These are phyloP conservation scores for Isoperla grammatica DNA, from an alignment of 2,888 invertebrate species.

Conservation along the genomic window DNA sequence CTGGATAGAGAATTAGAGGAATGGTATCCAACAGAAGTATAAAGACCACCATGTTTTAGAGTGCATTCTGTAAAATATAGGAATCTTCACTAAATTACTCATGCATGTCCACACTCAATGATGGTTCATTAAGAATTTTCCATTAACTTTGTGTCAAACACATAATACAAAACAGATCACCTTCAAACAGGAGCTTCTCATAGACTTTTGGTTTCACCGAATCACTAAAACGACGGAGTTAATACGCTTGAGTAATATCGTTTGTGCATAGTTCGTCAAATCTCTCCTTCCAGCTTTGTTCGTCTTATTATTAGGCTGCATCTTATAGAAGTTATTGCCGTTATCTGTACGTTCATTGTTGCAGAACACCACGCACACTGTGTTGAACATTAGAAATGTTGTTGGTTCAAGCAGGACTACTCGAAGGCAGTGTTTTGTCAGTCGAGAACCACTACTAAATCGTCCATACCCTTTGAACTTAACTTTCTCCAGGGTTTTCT, in stretches of 20 bases:
- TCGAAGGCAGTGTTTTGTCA: constrained; percentile 37
- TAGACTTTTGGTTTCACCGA: constrained; percentile 7
- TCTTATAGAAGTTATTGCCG: constrained; percentile 29
- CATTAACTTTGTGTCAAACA: constrained; percentile 15
- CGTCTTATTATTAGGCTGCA: constrained; percentile 7
- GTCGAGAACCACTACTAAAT: constrained; percentile 46
- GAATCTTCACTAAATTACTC: constrained; percentile 9
- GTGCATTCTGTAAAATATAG: constrained; percentile 26
- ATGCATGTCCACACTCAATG: neutral
- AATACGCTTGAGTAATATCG: constrained; percentile 21
- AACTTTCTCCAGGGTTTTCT: constrained; percentile 76
- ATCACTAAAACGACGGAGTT: constrained; percentile 10
- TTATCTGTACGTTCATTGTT: too few relatives aligned
- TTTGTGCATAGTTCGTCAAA: constrained; percentile 21
- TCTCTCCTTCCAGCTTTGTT: constrained; percentile 9
- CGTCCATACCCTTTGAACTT: constrained; percentile 41
- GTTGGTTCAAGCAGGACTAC: neutral
- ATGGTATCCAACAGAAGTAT: constrained; percentile 24
- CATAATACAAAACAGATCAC: constrained; percentile 21
- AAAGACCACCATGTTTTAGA: neutral
- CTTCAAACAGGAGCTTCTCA: constrained; percentile 18
- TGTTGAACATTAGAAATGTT: too few relatives aligned
- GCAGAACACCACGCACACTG: too few relatives aligned
- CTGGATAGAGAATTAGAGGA: constrained; percentile 22
- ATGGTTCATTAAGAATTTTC: neutral